A percentile compares a stretch with the other conserved stretches of the same genome.
Evolutionary conservation across 2,797 vertebrate species (phyloP).

Genomic region (Alfaro cultratus): DNA sequence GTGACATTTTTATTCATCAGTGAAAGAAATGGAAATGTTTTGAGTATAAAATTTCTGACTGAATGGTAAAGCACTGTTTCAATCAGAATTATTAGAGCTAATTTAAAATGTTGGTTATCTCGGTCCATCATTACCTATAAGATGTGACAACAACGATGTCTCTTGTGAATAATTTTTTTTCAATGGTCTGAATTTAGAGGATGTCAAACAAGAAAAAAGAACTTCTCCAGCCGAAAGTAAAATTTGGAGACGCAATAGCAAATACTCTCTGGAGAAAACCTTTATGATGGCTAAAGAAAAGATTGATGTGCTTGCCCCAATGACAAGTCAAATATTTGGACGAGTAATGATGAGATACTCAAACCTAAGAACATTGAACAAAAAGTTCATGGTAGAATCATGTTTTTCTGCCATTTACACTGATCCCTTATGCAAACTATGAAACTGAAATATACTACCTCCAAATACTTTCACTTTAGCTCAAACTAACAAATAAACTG

Average conservation of each 20-base stretch:
- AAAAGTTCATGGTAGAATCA: background rate
- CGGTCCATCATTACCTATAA: background rate
- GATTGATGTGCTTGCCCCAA: background rate
- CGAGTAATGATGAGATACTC: background rate
- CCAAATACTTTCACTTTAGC: background rate
- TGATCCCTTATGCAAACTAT: background rate
- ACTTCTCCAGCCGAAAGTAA: background rate
- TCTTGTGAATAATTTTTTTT: background rate
- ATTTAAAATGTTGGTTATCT: background rate
- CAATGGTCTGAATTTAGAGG: background rate
- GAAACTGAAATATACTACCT: background rate
- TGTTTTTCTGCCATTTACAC: background rate
- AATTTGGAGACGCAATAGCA: background rate
- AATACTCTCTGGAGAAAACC: background rate
- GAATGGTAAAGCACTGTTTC: background rate
- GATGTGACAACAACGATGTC: background rate
- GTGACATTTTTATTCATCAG: background rate
- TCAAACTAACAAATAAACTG: background rate
- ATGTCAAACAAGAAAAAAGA: background rate
- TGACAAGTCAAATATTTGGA: background rate
- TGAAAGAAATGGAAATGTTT: background rate
- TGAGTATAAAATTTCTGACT: background rate
- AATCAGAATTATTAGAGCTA: background rate
- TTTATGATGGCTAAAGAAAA: background rate
- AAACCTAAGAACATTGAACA: background rate